Evolutionary conservation across 2,888 invertebrate species (phyloP).

Genomic region (Morpho helenor): DNA sequence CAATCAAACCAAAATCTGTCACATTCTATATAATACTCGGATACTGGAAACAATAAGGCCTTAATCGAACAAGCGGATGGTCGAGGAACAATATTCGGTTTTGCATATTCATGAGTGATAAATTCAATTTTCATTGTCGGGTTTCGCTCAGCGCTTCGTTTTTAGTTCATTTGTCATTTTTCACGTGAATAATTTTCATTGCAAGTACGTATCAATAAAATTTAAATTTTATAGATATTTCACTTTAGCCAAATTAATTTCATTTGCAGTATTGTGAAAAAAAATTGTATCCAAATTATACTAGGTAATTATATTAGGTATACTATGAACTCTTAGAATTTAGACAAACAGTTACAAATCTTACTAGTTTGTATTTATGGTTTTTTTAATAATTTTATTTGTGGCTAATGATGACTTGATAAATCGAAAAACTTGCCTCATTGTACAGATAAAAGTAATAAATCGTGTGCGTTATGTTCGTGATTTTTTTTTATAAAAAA

Average conservation of each 20-base stretch:
- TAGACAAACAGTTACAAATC: too few species aligned
- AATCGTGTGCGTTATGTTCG: too few species aligned
- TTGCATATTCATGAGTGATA: constrained; percentile 70
- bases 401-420: too few species aligned
- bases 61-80: constrained; percentile 34
- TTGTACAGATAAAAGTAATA: too few species aligned
- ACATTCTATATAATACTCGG: constrained; percentile 38
- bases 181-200: constrained; percentile 43
- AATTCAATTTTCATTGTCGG: constrained; percentile 61
- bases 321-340: too few species aligned
- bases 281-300: background rate
- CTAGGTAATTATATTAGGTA: too few species aligned
- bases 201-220: constrained; percentile 2
- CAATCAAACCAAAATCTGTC: constrained; percentile 25
- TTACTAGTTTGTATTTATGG: too few species aligned
- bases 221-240: constrained; percentile 3
- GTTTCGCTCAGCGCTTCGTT: constrained; percentile 60
- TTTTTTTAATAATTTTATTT: too few species aligned
- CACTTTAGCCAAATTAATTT: background rate
- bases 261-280: background rate
- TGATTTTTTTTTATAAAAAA: too few species aligned
- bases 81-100: constrained; percentile 52
- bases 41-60: constrained; percentile 47
- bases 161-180: constrained; percentile 70
- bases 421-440: too few species aligned